phyloP scores from a whole-genome alignment of 2,113 vertebrate genomes.

The Rhinoderma darwinii region DNA sequence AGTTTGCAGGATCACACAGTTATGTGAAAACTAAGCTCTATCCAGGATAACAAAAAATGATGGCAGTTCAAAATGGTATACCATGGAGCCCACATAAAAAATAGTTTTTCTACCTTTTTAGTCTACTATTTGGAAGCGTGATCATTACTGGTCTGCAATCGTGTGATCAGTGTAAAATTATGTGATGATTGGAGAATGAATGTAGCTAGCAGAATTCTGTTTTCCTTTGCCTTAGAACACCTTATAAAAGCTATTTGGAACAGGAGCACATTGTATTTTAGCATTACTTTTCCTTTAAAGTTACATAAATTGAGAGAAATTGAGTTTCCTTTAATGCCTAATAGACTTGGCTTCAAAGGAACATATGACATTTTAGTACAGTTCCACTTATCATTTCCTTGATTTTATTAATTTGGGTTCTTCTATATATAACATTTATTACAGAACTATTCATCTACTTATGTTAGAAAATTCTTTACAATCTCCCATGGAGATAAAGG shows the following conservation, averaged over 20 bases:
- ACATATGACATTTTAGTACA: slow-evolving; percentile 25
- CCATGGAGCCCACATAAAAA: too few species aligned
- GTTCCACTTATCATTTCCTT: slow-evolving; percentile 42
- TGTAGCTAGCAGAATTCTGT: background rate
- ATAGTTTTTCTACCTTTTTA: background rate
- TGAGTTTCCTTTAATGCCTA: slow-evolving; percentile 37
- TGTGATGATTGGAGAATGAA: background rate
- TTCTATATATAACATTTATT: slow-evolving; percentile 48
- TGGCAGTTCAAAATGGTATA: too few species aligned
- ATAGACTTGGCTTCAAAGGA: slow-evolving; percentile 38
- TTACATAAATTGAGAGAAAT: slow-evolving; percentile 31
- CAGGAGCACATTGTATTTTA: background rate
- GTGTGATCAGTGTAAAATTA: too few species aligned
- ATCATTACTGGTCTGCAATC: background rate
- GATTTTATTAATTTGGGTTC: slow-evolving; percentile 46
- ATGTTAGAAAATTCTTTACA: slow-evolving; percentile 41
- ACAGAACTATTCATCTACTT: slow-evolving; percentile 45
- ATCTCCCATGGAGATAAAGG: slow-evolving; percentile 53
- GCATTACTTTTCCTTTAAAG: slow-evolving; percentile 27
- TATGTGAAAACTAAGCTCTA: too few species aligned
- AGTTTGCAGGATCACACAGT: too few species aligned
- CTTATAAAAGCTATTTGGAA: background rate
- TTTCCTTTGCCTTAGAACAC: background rate
- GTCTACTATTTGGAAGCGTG: background rate
- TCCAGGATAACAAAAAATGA: too few species aligned